Percentiles rank a stretch among this genome's conserved stretches.
These are phyloP conservation scores for Ischnura elegans DNA, from an alignment of 2,888 invertebrate genomes.

Conservation along the genomic window DNA sequence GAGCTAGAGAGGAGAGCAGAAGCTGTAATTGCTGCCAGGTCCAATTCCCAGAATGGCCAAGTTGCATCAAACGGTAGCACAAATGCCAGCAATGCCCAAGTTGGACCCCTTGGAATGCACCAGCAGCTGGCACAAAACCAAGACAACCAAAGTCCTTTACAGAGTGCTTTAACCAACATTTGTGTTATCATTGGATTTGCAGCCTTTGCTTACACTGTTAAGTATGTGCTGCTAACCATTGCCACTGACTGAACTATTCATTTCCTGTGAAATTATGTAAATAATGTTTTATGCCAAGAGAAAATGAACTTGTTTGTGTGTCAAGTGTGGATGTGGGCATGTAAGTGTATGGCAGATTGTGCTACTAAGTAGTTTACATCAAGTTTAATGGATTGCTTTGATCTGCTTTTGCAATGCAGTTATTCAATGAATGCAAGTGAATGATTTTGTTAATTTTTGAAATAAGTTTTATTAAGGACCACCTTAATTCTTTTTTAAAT, in stretches of 20 bases:
- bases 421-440: conserved; percentile 55
- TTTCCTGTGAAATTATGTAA: conserved; percentile 55
- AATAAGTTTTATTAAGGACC: background rate
- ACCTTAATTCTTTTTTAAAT: background rate
- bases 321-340: conserved; percentile 52
- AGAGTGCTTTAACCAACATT: conserved; percentile 91
- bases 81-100: conserved; percentile 28
- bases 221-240: conserved; percentile 91
- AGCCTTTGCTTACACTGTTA: conserved; percentile 94
- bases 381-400: conserved; percentile 42
- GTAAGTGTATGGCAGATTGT: conserved; percentile 50
- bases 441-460: conserved; percentile 16
- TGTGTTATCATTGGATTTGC: conserved; percentile 94
- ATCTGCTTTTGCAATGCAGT: conserved; percentile 38
- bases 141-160: conserved; percentile 83
- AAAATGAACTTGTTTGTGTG: conserved; percentile 49
- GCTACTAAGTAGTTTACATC: conserved; percentile 29
- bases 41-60: conserved; percentile 75
- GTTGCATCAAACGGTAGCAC: background rate
- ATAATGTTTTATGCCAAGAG: conserved; percentile 53
- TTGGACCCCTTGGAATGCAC: conserved; percentile 34
- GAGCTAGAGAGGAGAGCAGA: conserved; percentile 79
- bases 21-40: conserved; percentile 78
- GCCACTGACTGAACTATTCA: conserved; percentile 80
- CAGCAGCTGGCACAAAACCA: conserved; percentile 36